These are phyloP conservation scores for Trichonephila inaurata DNA, from an alignment of 1,140 invertebrate species.

Conservation along the genomic window DNA sequence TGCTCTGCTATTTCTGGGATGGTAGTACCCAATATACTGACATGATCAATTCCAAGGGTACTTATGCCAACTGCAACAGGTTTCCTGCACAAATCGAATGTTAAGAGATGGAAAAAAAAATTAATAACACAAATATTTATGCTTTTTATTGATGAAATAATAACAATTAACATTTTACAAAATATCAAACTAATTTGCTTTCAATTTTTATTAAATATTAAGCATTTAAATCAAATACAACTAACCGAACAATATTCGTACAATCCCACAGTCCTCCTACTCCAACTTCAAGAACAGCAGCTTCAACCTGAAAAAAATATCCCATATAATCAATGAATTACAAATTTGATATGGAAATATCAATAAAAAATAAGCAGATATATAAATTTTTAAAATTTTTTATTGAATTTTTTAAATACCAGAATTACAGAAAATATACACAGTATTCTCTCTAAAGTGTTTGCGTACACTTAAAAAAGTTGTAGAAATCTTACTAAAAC, in stretches of 20 bases:
- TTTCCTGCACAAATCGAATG: constrained; percentile 81
- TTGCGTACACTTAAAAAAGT: too few relatives aligned
- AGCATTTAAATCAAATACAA: not conserved
- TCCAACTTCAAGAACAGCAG: constrained; percentile 97
- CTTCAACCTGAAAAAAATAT: constrained; percentile 85
- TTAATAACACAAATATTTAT: constrained; percentile 80
- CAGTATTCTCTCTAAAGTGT: too few relatives aligned
- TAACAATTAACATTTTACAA: constrained; percentile 82
- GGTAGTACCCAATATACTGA: constrained; percentile 89
- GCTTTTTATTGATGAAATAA: not conserved
- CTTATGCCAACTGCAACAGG: constrained; percentile 93
- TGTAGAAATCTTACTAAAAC: too few relatives aligned
- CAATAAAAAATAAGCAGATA: too few relatives aligned
- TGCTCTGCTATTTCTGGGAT: constrained; percentile 94
- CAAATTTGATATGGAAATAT: too few relatives aligned
- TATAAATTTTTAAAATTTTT: too few relatives aligned
- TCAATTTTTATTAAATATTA: not conserved
- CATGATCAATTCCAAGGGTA: constrained; percentile 96
- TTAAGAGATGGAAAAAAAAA: constrained; percentile 80
- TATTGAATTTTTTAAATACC: too few relatives aligned
- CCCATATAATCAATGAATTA: too few relatives aligned
- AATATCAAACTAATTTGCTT: not conserved
- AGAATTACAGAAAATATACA: too few relatives aligned
- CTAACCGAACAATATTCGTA: constrained; percentile 93
- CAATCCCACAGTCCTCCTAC: constrained; percentile 97